These are phyloP conservation scores for Drosophila bunnanda DNA, from an alignment of 2,888 invertebrate genomes.

Conservation along the genomic window DNA sequence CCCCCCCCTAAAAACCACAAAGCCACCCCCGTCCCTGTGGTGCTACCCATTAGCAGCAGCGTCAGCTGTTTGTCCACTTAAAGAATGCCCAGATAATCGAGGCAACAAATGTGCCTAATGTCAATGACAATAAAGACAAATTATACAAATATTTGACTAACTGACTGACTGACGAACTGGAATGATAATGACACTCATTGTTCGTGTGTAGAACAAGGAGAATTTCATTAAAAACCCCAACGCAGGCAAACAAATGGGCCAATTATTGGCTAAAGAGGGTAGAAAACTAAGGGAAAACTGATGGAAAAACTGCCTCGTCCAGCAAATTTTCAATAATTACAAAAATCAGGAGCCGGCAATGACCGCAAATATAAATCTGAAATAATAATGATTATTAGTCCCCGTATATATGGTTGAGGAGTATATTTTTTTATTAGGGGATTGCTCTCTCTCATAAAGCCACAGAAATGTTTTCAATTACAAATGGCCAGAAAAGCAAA, in stretches of 20 bases:
- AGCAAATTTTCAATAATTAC: constrained; percentile 48
- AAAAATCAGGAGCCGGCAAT: constrained; percentile 26
- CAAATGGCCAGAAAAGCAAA: constrained; percentile 20
- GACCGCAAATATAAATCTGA: constrained; percentile 43
- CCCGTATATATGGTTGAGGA: not conserved
- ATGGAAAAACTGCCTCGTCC: constrained; percentile 17
- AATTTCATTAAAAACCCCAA: constrained; percentile 50
- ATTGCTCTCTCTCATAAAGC: constrained; percentile 19
- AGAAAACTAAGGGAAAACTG: constrained; percentile 6
- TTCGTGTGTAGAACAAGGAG: constrained; percentile 38
- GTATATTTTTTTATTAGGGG: not conserved
- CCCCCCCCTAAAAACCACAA: constrained; percentile 10
- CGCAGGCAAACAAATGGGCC: constrained; percentile 10
- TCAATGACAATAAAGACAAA: constrained; percentile 74
- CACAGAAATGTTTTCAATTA: constrained; percentile 52
- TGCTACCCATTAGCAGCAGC: constrained; percentile 59
- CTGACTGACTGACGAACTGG: constrained; percentile 36
- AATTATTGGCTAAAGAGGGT: constrained; percentile 27
- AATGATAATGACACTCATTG: constrained; percentile 62
- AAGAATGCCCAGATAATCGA: constrained; percentile 72
- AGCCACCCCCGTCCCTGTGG: constrained; percentile 2
- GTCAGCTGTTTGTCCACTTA: constrained; percentile 74
- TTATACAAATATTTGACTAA: constrained; percentile 68
- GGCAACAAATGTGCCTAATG: constrained; percentile 74
- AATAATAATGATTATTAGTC: constrained; percentile 50